Evolutionary conservation across 1,140 invertebrate species (phyloP), one percentile per base, ranked within the genome.

Genomic region (Lepidurus arcticus): DNA sequence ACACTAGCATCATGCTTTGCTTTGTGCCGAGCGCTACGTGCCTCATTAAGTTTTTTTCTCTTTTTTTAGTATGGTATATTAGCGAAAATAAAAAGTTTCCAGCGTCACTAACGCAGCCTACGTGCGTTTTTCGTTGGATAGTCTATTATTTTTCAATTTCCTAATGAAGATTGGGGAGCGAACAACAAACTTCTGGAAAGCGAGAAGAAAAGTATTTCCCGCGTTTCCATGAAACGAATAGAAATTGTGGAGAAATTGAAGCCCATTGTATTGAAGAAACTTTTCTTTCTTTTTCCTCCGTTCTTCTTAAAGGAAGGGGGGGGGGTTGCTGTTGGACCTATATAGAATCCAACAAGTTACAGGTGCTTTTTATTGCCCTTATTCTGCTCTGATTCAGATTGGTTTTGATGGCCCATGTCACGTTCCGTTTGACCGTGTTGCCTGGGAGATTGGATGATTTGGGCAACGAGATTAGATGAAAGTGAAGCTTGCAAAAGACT

Each of bases 371-470:
- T 9, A 7, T 16, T 65, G 16, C 9, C 16, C 6, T 21, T 16
- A 9, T 21, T 65, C 8, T 16, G 16, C 53, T 65, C 21, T 65
- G 53, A 65, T 16, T 65, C 21, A 65, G 53, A 65, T 65, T 13
- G 21, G 53, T 16, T 65, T 65, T 65, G 53, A 65, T 65, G 53
- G 53, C 53, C 53, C 53, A 65, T 65, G 53, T 65, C 53, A 65
- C 53, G 53, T 16, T 65, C 21, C 53, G 53, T 21, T 65, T 65
- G 53, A 65, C 53, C 53, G 53, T 9, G 53, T 65, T 65, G 53
- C 53, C 53, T 16, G 13, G 53, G 53, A 65, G 53, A 65, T 65
- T 65, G 53, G 53, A 65, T 21, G 8, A 65, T 65, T 16, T 65
- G 9, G 53, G 53, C 53, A 65, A 65, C 53, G 53, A 16, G 53